A percentile compares a stretch with the other conserved stretches of the same genome.
Conservation (phyloP, 1,140 invertebrate species). For the Saccostrea glomerata region DNA sequence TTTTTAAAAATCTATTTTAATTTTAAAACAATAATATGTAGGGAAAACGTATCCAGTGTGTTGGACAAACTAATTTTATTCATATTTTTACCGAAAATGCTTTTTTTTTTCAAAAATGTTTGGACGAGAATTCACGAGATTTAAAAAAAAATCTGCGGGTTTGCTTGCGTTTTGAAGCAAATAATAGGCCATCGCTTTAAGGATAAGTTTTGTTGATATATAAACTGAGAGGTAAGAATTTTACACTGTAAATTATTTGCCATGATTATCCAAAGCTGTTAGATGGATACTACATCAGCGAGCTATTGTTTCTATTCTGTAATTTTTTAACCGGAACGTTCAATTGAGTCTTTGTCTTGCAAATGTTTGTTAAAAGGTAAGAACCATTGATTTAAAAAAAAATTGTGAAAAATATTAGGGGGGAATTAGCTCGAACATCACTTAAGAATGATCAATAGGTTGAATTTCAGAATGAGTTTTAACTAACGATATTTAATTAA, state of each 20-base stretch:
- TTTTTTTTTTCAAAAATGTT: background rate
- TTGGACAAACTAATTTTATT: no score
- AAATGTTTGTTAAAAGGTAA: slow-evolving; percentile 45
- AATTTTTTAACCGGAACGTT: slow-evolving; percentile 17
- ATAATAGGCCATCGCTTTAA: slow-evolving; percentile 39
- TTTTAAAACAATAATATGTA: no score
- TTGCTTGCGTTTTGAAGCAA: slow-evolving; percentile 51
- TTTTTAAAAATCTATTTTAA: background rate
- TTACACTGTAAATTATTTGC: slow-evolving; percentile 21
- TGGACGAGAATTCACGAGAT: slow-evolving; percentile 45
- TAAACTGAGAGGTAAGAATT: slow-evolving; percentile 7
- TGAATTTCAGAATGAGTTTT: background rate
- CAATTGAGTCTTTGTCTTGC: slow-evolving; percentile 39
- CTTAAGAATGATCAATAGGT: background rate
- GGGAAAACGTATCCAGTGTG: no score
- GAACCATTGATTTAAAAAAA: slow-evolving; percentile 25
- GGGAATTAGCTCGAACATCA: background rate
- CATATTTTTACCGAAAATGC: background rate
- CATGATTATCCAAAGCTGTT: slow-evolving; percentile 31
- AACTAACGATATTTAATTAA: background rate
- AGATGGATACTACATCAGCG: slow-evolving; percentile 42
- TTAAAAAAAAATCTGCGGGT: slow-evolving; percentile 45
- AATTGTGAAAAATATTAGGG: background rate
- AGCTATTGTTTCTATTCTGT: slow-evolving; percentile 30
- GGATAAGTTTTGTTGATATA: slow-evolving; percentile 38